Evolutionary conservation across 2,113 vertebrate species (phyloP).

Genomic region (Aegotheles bennettii): DNA sequence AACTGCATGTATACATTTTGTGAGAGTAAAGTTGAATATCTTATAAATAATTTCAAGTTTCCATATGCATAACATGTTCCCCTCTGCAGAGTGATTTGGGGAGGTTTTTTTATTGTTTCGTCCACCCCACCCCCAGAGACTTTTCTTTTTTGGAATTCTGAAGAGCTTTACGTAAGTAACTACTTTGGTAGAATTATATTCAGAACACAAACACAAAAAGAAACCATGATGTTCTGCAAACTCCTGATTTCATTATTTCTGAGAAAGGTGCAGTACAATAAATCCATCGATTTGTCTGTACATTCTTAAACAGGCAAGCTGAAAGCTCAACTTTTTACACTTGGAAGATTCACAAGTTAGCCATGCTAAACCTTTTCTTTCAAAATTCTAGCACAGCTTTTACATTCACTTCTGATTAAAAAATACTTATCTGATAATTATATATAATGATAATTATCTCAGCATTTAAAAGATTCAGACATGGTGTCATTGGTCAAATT

Average conservation of each 20-base stretch:
- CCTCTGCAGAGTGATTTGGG: neutral
- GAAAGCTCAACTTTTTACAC: neutral
- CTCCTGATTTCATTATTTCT: neutral
- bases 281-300: neutral
- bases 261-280: neutral
- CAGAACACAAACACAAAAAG: neutral
- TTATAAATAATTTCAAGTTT: neutral
- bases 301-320: neutral
- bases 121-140: neutral
- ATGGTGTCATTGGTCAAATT: neutral
- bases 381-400: constrained; percentile 1
- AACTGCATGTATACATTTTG: neutral
- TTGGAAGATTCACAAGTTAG: neutral
- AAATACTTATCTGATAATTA: no score
- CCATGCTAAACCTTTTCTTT: neutral
- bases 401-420: neutral
- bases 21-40: neutral
- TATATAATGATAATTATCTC: neutral
- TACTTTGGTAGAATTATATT: neutral
- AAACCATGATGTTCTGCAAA: neutral
- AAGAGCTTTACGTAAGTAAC: neutral
- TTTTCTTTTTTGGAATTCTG: neutral
- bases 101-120: rapidly evolving
- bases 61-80: neutral
- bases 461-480: neutral